Conservation (phyloP, 2,888 invertebrate species). For the Tenthredo livida region DNA sequence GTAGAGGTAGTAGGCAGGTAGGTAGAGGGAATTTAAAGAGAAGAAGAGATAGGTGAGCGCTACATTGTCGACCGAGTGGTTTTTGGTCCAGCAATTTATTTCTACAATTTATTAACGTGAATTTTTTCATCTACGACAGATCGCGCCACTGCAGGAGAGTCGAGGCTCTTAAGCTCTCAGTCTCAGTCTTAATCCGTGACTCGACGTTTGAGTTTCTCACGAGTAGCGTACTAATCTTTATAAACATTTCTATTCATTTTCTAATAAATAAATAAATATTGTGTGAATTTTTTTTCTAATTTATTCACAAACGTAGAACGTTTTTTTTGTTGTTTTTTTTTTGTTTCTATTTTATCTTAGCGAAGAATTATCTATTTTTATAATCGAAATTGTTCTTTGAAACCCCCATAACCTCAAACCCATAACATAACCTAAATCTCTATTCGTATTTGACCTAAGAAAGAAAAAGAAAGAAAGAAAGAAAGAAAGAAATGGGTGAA, state of each 20-base stretch:
- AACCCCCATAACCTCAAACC: not conserved
- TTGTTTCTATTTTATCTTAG: not conserved
- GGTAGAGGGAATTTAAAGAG: not conserved
- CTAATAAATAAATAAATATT: not conserved
- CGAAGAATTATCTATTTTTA: too few relatives aligned
- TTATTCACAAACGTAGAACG: too few relatives aligned
- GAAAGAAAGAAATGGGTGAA: slow-evolving; percentile 61
- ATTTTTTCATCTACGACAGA: not conserved
- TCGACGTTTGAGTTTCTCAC: not conserved
- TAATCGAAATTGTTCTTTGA: too few relatives aligned
- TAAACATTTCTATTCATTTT: not conserved
- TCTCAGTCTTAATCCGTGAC: too few relatives aligned
- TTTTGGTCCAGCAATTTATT: not conserved
- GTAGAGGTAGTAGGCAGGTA: too few relatives aligned
- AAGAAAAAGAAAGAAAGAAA: not conserved
- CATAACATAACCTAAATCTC: not conserved
- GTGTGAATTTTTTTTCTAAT: not conserved
- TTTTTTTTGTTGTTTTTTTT: too few relatives aligned
- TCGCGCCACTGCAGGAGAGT: too few relatives aligned
- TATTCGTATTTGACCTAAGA: not conserved
- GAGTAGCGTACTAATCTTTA: not conserved
- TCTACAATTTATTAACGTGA: too few relatives aligned
- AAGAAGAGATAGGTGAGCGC: not conserved
- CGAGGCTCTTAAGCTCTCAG: too few relatives aligned
- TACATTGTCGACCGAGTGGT: not conserved